Evolutionary conservation across 2,113 vertebrate genomes (phyloP), one percentile per base, ranked within the genome.

Genomic region (Nannospalax galili): DNA sequence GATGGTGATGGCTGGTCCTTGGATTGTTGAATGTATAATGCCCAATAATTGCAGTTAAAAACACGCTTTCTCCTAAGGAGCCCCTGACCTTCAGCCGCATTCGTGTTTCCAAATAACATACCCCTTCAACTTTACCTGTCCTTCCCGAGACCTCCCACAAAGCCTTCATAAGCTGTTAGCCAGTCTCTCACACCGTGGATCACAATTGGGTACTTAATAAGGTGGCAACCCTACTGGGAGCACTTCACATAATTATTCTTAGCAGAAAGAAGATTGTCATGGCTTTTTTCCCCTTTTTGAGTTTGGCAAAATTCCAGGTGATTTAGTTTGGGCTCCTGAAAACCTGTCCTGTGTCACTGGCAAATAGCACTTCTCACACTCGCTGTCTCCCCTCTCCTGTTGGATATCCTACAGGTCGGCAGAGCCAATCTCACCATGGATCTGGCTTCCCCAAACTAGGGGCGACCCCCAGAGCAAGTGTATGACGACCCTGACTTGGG

Each of bases 191-290:
- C 95, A 97, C 95, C 93, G 10, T 45, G 73, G 90, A 96, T 96
- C 95, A 97, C 97, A 97, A 96, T 93, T 97, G 92, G 96, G 91
- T 97, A 96, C 94, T 97, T 97, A 98, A 97, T 98, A 98, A 97
- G 97, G 97, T 97, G 91, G 97, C 88, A 98, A 95, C 96, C 97
- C 96, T 94, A 97, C 96, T 96, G 96, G 84, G 96, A 96, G 97
- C 97, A 97, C 97, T 97, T 95, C 97, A 97, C 88, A 70, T 97
- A 96, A 98, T 98, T 97, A 97, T 96, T 97, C 96, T 97, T 96
- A 95, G 80, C 94, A 96, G 89, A 97, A 97, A 95, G 91, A 96
- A 96, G 96, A 92, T 95, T 97, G 93, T 94, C 97, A 95, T n/a
- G 77, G 86, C 91, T 95, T 94, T 88, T 37, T 30, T 2, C 2